Evolutionary conservation across 2,113 vertebrate species (phyloP).

Genomic region (Crotalus tigris): DNA sequence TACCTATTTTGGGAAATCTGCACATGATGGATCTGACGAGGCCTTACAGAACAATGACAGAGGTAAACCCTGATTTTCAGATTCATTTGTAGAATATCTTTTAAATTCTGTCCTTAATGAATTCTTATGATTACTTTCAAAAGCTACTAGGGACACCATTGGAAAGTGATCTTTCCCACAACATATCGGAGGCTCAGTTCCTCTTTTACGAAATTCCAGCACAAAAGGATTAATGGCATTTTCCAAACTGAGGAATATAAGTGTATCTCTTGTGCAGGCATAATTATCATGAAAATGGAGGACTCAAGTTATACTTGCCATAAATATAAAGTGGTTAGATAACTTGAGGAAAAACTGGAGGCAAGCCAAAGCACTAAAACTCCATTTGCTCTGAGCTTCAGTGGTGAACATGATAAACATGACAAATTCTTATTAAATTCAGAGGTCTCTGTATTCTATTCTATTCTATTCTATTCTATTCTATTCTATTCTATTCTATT

Average conservation of each 20-base stretch:
- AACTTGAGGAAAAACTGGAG: background rate
- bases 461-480: no score
- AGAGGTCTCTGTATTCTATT: no score
- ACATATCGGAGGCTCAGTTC: background rate
- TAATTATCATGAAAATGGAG: no score
- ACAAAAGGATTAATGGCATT: background rate
- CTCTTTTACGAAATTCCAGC: background rate
- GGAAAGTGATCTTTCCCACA: background rate
- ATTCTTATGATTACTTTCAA: background rate
- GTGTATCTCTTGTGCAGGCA: no score
- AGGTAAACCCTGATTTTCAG: conserved; percentile 23
- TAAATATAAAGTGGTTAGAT: background rate
- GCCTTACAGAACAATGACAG: conserved; percentile 26
- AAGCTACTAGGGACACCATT: background rate
- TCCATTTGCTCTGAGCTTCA: no score
- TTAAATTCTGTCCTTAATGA: background rate
- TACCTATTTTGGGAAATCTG: conserved; percentile 63
- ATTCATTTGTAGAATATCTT: background rate
- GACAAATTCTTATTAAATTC: no score
- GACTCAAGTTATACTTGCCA: no score
- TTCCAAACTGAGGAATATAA: no score
- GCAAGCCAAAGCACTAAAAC: no score
- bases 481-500: no score
- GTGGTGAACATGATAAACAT: no score
- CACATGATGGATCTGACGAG: conserved; percentile 53